Evolutionary conservation across 2,113 vertebrate genomes (phyloP), one percentile per base, ranked within the genome.

Genomic region (Nicator chloris): DNA sequence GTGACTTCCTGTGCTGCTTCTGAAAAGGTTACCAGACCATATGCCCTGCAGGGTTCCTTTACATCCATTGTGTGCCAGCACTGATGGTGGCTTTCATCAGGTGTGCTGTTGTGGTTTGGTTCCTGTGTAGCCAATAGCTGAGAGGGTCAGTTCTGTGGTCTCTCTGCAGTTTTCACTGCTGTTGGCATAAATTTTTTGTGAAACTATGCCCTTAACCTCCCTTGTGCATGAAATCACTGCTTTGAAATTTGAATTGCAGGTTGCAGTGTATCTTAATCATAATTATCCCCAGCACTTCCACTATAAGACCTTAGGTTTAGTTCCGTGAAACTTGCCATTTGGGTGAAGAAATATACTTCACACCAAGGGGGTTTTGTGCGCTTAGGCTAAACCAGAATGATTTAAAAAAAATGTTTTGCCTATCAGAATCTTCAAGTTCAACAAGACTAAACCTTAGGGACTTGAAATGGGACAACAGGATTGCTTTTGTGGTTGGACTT

Each of bases 191-290:
- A 5, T 27, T 13, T 69, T 65, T 50, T 15, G 15, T 51, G 51
- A 54, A 80, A 42, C 56, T 79, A 3, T 86, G 47, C 53, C 69
- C 49, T 71, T 27, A 59, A 11, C 15, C 26, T 81, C 59, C 47
- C 59, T 51, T 63, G 76, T 30, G 59, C 7, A 3, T 28, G 15
- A 88, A 64, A 72, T 81, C 35, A 42, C 59, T 77, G 27, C 68
- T 90, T 70, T 70, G 66, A 73, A 59, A 33, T 64, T 92, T 73
- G 59, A 86, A 92, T 92, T 84, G 82, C 57, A 77, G 64, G 83
- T 83, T 88, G 39, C 50, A 59, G 45, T 82, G 47, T 63, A 50
- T 49, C 72, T 88, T 92, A 80, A 63, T 63, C 0, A 0, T 77
- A 80, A 86, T 88, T 90, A 81, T 60, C 44, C 47, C 30, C 39